phyloP scores from a whole-genome alignment of 2,113 vertebrate species.

The Cercocebus atys region DNA sequence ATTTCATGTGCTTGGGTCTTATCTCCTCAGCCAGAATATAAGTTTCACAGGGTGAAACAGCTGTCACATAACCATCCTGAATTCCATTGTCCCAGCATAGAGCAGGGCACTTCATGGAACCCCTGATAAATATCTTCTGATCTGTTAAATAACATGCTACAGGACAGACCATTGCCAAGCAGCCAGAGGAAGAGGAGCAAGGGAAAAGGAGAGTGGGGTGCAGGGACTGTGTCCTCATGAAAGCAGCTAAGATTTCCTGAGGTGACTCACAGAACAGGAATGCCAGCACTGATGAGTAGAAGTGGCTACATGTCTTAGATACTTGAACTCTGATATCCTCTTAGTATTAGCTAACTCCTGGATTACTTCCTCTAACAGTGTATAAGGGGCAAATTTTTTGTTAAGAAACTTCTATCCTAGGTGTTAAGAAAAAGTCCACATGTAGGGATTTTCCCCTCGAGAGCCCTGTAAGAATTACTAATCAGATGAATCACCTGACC shows the following conservation, averaged over 20 bases:
- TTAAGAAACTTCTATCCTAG: neutral
- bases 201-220: neutral
- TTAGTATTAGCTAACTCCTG: neutral
- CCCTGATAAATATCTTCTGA: neutral
- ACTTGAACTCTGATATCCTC: neutral
- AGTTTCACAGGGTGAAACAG: neutral
- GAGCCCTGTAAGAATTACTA: neutral
- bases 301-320: neutral
- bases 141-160: neutral
- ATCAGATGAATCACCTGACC: neutral
- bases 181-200: neutral
- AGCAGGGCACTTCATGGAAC: neutral
- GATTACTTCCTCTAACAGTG: neutral
- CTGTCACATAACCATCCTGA: neutral
- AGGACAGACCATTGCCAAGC: neutral
- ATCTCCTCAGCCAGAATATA: neutral
- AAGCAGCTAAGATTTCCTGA: neutral
- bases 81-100: neutral
- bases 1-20: neutral
- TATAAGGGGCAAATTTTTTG: neutral
- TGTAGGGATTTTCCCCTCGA: neutral
- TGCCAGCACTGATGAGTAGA: neutral
- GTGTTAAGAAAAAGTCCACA: neutral
- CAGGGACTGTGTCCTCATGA: neutral
- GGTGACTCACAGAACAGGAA: neutral